Evolutionary conservation across 37 sponge, comb jelly and placozoan species (phyloP).

Genomic region (Dysidea cf. avara): DNA sequence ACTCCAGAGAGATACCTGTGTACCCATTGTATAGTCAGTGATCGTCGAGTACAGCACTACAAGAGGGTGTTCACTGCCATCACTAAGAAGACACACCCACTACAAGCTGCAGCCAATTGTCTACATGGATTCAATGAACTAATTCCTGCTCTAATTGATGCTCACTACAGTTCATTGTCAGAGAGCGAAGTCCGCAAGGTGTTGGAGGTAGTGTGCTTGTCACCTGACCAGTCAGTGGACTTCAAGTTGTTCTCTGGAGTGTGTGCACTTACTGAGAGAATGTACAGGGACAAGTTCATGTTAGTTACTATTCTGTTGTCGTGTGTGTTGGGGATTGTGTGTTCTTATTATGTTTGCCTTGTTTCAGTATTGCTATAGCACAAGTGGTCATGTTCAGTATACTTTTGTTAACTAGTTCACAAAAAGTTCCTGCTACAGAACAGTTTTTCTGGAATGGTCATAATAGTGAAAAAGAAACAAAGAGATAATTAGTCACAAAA

Average conservation of each 20-base stretch:
- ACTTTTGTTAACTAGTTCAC: too few relatives aligned
- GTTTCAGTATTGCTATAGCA: neutral
- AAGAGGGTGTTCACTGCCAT: slow-evolving; percentile 28
- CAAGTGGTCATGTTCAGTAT: too few relatives aligned
- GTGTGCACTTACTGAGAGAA: slow-evolving; percentile 59
- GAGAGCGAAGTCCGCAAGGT: slow-evolving; percentile 12
- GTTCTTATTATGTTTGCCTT: too few relatives aligned
- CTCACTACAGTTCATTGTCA: slow-evolving; percentile 26
- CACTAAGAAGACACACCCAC: too few relatives aligned
- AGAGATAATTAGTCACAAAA: too few relatives aligned
- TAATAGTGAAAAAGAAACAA: too few relatives aligned
- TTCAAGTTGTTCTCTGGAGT: slow-evolving; percentile 56
- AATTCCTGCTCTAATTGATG: slow-evolving; percentile 24
- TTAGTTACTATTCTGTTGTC: slow-evolving; percentile 37
- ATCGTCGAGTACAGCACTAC: slow-evolving; percentile 30
- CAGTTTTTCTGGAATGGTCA: too few relatives aligned
- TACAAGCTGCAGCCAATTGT: too few relatives aligned
- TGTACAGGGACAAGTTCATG: slow-evolving; percentile 23
- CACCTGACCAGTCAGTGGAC: slow-evolving; percentile 6
- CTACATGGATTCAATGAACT: slow-evolving; percentile 13
- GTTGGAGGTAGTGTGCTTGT: slow-evolving; percentile 19
- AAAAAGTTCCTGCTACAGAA: too few relatives aligned
- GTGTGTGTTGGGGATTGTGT: too few relatives aligned
- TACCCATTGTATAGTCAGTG: slow-evolving; percentile 51
- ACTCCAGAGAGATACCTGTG: slow-evolving; percentile 52